Conservation (phyloP, 2,113 vertebrate species). For the Coptodon bakossiorum region DNA sequence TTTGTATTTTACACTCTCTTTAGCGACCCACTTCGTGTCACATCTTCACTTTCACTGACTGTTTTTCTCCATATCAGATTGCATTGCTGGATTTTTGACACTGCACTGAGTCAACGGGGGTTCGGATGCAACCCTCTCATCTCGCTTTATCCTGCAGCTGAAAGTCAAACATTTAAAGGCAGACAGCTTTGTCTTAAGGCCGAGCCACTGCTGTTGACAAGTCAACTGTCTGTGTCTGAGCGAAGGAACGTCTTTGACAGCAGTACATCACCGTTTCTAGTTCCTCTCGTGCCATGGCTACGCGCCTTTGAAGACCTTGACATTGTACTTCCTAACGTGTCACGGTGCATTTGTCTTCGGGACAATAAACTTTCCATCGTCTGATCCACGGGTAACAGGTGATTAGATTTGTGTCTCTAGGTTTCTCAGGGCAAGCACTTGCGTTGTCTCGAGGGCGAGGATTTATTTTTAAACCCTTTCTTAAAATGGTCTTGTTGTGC, state of each 20-base stretch:
- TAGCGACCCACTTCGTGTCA: background rate
- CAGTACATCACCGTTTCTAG: background rate
- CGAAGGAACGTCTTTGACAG: background rate
- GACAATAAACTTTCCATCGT: slow-evolving; percentile 16
- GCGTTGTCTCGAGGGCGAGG: slow-evolving; percentile 37
- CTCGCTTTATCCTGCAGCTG: background rate
- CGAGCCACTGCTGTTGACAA: background rate
- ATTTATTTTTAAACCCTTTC: slow-evolving; percentile 65
- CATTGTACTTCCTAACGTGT: background rate
- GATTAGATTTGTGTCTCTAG: slow-evolving; percentile 34
- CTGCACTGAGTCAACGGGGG: background rate
- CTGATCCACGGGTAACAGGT: slow-evolving; percentile 36
- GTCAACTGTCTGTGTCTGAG: background rate
- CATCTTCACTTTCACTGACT: background rate
- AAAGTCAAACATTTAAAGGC: slow-evolving; percentile 14
- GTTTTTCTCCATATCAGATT: background rate
- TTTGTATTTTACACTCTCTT: background rate
- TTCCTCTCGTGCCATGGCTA: background rate
- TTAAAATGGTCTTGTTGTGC: slow-evolving; percentile 60
- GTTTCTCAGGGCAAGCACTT: slow-evolving; percentile 18
- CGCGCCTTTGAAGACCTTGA: background rate
- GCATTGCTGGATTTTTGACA: background rate
- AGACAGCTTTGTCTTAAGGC: background rate
- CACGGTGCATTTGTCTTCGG: background rate
- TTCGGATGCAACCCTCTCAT: background rate